Percentiles rank a stretch among this genome's conserved stretches.
These are phyloP conservation scores for Volucella bombylans DNA, from an alignment of 2,888 invertebrate genomes.

Conservation along the genomic window DNA sequence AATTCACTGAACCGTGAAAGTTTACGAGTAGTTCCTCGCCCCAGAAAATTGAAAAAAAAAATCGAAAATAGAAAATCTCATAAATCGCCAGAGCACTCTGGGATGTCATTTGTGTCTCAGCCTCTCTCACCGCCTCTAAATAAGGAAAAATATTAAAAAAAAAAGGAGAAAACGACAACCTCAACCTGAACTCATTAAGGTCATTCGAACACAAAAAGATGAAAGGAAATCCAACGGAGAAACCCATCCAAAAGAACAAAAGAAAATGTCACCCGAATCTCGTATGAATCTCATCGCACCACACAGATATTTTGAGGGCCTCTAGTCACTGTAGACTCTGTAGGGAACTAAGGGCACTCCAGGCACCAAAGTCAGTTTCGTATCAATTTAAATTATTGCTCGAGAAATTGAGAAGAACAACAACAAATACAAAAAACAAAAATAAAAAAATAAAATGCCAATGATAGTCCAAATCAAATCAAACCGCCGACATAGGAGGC, in stretches of 20 bases:
- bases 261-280: conserved; percentile 68
- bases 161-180: conserved; percentile 33
- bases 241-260: conserved; percentile 30
- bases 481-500: conserved; percentile 14
- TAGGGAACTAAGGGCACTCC: no score
- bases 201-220: conserved; percentile 62
- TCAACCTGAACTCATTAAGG: conserved; percentile 71
- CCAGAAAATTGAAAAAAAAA: background rate
- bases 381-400: conserved; percentile 71
- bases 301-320: conserved; percentile 37
- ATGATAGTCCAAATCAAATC: conserved; percentile 39
- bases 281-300: conserved; percentile 13
- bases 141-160: background rate
- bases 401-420: conserved; percentile 32
- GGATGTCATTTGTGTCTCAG: conserved; percentile 59
- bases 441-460: background rate
- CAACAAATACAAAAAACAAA: background rate
- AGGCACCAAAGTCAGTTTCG: no score
- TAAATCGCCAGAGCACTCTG: conserved; percentile 63
- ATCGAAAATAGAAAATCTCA: conserved; percentile 37
- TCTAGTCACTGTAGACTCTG: no score
- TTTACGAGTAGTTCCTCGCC: conserved; percentile 9
- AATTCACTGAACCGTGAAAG: conserved; percentile 59
- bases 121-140: conserved; percentile 28
- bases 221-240: conserved; percentile 61